Evolutionary conservation across 2,113 vertebrate species (phyloP).

Genomic region (Falco punctatus): DNA sequence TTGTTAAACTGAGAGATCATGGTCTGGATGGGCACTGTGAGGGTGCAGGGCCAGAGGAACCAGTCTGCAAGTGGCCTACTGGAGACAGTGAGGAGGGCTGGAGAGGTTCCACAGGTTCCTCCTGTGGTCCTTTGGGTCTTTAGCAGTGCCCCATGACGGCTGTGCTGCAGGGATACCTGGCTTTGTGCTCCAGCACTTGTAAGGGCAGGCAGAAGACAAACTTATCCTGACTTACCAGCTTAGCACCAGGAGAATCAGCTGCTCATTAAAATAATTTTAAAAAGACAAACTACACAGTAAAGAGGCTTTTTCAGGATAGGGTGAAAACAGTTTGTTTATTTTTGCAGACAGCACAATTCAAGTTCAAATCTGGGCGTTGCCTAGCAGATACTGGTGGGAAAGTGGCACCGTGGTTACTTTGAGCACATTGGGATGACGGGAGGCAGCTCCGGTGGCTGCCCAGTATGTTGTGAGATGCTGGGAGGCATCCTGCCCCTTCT

Average conservation of each 20-base stretch:
- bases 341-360: conserved; percentile 29
- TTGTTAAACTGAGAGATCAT: fast-evolving
- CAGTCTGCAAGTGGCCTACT: neutral
- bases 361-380: conserved; percentile 16
- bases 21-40: neutral
- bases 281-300: neutral
- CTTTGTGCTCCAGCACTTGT: neutral
- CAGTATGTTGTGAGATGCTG: neutral
- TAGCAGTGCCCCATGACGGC: neutral
- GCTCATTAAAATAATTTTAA: neutral
- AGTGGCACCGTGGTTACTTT: neutral
- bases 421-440: neutral
- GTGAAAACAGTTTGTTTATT: conserved; percentile 39
- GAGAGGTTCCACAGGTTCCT: neutral
- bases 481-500: neutral
- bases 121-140: neutral
- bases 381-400: neutral
- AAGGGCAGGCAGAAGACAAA: neutral
- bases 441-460: neutral
- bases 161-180: neutral
- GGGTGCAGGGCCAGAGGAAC: neutral
- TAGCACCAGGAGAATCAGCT: neutral
- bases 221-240: neutral
- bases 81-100: neutral
- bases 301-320: neutral